Percentiles rank a stretch among this genome's conserved stretches.
Conservation (phyloP, 37 sponge, comb jelly and placozoan species). For the Haliclona indistincta region DNA sequence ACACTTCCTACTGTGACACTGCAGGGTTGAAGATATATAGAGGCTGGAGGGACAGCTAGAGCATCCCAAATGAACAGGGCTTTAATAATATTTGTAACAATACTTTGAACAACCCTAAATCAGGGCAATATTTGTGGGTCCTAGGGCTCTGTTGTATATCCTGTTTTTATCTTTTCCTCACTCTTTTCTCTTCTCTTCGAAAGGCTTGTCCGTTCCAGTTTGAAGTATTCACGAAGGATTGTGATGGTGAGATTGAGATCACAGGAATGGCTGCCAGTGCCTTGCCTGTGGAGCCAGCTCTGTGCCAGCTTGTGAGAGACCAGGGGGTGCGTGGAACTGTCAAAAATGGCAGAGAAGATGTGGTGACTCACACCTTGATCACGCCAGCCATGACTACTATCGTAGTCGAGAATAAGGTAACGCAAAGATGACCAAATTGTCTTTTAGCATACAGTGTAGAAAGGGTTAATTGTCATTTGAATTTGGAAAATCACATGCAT, state of each 20-base stretch:
- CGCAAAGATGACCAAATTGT: no score
- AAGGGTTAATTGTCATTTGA: no score
- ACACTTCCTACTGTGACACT: background rate
- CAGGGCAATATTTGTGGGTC: no score
- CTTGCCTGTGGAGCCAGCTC: conserved; percentile 30
- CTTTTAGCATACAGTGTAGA: background rate
- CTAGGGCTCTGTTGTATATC: no score
- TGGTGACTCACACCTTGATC: conserved; percentile 20
- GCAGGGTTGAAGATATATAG: background rate
- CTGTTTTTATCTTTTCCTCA: conserved; percentile 21
- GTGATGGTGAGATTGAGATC: conserved; percentile 69
- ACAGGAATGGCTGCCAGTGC: conserved; percentile 29
- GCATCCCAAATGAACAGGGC: no score
- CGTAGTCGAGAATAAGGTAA: conserved; percentile 67
- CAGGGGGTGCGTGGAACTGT: conserved; percentile 39
- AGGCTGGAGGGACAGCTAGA: no score
- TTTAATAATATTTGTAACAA: background rate
- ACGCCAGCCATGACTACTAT: conserved; percentile 44
- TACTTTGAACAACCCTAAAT: no score
- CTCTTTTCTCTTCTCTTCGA: background rate
- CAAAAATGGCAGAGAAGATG: conserved; percentile 30
- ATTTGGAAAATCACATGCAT: no score
- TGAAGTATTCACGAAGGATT: conserved; percentile 53
- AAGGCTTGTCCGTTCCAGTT: conserved; percentile 77
- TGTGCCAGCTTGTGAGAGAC: conserved; percentile 32